phyloP scores from a whole-genome alignment of 2,888 invertebrate species.

The Bombylius major region DNA sequence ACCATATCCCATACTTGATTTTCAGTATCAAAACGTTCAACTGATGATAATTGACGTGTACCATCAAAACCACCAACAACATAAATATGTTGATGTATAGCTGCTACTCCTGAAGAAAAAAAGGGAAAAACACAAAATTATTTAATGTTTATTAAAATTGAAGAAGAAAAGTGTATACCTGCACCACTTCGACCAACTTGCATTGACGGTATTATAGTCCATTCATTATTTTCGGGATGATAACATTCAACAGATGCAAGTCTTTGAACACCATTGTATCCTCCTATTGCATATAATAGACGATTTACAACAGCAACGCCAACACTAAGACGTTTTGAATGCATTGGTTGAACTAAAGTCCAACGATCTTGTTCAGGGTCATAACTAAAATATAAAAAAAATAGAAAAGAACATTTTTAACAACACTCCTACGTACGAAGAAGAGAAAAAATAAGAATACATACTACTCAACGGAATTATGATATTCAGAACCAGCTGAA shows the following conservation, averaged over 20 bases:
- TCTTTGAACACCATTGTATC: conserved; percentile 71
- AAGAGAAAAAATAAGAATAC: conserved; percentile 14
- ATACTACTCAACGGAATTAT: conserved; percentile 80
- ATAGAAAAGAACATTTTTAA: background rate
- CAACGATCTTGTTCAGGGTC: conserved; percentile 77
- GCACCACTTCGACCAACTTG: conserved; percentile 69
- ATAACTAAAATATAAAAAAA: conserved; percentile 52
- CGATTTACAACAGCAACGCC: conserved; percentile 69
- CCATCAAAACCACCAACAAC: conserved; percentile 95
- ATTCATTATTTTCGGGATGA: conserved; percentile 83
- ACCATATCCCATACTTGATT: conserved; percentile 66
- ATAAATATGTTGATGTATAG: conserved; percentile 74
- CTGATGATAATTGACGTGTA: conserved; percentile 62
- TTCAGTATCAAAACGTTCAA: conserved; percentile 81
- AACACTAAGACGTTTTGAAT: conserved; percentile 64
- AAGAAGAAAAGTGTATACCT: conserved; percentile 39
- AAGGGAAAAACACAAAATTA: too few relatives aligned
- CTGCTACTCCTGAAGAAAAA: conserved; percentile 53
- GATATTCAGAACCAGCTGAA: conserved; percentile 72
- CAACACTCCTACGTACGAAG: background rate
- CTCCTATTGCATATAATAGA: conserved; percentile 71
- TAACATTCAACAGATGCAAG: conserved; percentile 77
- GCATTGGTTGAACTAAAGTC: conserved; percentile 63
- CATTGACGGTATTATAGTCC: conserved; percentile 74
- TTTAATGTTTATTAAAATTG: background rate